Evolutionary conservation across 2,888 invertebrate genomes (phyloP).

Genomic region (Dendrolimus houi): DNA sequence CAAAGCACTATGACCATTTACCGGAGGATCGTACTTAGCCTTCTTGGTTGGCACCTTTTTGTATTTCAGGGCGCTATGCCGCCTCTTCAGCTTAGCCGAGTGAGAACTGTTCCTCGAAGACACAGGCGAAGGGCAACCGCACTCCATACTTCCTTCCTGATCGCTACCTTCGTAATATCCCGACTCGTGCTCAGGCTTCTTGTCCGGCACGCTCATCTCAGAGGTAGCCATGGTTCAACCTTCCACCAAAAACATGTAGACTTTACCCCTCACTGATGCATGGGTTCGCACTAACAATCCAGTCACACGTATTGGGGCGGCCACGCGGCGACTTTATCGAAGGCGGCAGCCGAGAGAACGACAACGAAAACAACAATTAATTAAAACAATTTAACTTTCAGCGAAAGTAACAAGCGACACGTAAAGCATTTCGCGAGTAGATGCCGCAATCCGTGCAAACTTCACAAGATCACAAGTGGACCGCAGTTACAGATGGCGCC

Average conservation of each 20-base stretch:
- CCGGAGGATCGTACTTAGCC: conserved; percentile 37
- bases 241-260: conserved; percentile 59
- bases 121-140: conserved; percentile 60
- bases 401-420: conserved; percentile 63
- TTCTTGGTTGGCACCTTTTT: conserved; percentile 56
- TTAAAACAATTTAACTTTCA: conserved; percentile 42
- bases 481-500: conserved; percentile 50
- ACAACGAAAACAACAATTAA: conserved; percentile 20
- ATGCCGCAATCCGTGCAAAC: conserved; percentile 41
- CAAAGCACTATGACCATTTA: conserved; percentile 42
- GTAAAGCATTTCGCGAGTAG: conserved; percentile 59
- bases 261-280: conserved; percentile 24
- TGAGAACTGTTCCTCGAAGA: conserved; percentile 67
- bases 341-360: conserved; percentile 10
- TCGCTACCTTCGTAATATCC: conserved; percentile 88
- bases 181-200: conserved; percentile 86
- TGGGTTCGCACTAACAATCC: conserved; percentile 14
- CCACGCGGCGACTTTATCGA: not conserved
- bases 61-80: conserved; percentile 51
- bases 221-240: conserved; percentile 68
- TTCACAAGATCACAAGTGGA: conserved; percentile 37
- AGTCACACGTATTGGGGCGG: conserved; percentile 6
- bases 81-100: conserved; percentile 54
- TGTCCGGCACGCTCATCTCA: conserved; percentile 78
- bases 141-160: conserved; percentile 78